Percentiles rank a stretch among this genome's conserved stretches.
Conservation (phyloP, 2,888 invertebrate species). For the Stomorhina lunata region DNA sequence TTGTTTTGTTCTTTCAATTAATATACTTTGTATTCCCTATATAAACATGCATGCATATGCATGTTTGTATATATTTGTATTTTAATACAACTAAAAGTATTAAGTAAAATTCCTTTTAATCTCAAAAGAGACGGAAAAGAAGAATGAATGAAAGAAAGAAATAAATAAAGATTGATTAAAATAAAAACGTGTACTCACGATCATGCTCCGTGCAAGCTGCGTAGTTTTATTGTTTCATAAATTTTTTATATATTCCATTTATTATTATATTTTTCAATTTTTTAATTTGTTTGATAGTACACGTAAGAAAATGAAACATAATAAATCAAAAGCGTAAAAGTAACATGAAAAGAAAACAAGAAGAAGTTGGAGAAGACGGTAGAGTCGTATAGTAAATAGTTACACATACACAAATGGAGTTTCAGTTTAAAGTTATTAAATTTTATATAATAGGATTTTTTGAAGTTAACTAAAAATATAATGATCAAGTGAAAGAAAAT, state of each 20-base stretch:
- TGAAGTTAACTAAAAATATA: background rate
- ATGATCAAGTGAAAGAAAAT: no score
- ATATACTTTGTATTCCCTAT: no score
- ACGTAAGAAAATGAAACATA: constrained; percentile 57
- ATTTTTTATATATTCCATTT: constrained; percentile 65
- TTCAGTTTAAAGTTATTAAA: background rate
- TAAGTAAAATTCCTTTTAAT: constrained; percentile 22
- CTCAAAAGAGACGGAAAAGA: background rate
- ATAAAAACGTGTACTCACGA: constrained; percentile 86
- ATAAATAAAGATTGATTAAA: constrained; percentile 59
- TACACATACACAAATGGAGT: background rate
- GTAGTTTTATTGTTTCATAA: constrained; percentile 68
- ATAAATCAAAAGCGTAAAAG: constrained; percentile 58
- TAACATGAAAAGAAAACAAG: constrained; percentile 55
- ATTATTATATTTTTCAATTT: constrained; percentile 17
- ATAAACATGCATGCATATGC: no score
- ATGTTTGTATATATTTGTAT: background rate
- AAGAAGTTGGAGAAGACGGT: constrained; percentile 21
- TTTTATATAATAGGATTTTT: background rate
- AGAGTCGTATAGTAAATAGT: constrained; percentile 17
- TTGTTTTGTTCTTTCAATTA: no score
- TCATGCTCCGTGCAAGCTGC: constrained; percentile 95
- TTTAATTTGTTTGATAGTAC: constrained; percentile 57
- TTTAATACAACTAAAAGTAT: background rate
- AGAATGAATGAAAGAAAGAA: constrained; percentile 16